These are phyloP conservation scores for Lapara coniferarum DNA, from an alignment of 2,888 invertebrate genomes.

Conservation along the genomic window DNA sequence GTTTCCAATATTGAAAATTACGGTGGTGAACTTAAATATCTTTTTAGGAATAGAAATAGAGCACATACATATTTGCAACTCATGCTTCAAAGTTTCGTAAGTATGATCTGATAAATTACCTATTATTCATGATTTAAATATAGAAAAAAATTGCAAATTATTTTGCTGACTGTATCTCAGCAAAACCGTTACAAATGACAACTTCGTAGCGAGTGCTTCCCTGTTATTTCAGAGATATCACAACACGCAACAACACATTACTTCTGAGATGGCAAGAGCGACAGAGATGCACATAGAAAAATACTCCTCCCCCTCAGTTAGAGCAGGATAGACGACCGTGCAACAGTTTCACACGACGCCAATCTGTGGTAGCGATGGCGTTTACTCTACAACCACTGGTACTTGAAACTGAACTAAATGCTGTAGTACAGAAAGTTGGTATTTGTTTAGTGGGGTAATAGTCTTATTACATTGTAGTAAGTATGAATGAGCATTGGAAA, in stretches of 20 bases:
- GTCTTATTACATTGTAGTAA: conserved; percentile 52
- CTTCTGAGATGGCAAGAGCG: conserved; percentile 74
- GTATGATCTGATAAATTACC: background rate
- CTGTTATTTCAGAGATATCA: conserved; percentile 85
- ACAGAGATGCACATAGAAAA: conserved; percentile 71
- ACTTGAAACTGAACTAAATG: conserved; percentile 43
- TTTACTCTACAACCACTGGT: background rate
- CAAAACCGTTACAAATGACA: conserved; percentile 83
- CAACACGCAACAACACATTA: conserved; percentile 84
- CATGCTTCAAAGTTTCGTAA: too few relatives aligned
- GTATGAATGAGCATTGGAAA: conserved; percentile 62
- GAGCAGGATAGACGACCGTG: conserved; percentile 67
- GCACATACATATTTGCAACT: too few relatives aligned
- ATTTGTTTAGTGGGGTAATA: conserved; percentile 33
- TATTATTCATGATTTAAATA: background rate
- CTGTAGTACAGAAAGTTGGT: conserved; percentile 34
- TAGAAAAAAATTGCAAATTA: conserved; percentile 17
- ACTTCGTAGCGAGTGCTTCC: conserved; percentile 83
- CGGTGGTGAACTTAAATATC: too few relatives aligned
- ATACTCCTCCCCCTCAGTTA: conserved; percentile 54
- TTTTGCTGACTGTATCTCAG: conserved; percentile 60
- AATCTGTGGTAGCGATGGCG: conserved; percentile 5
- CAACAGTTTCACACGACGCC: conserved; percentile 69
- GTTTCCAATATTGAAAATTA: too few relatives aligned
- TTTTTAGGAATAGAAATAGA: too few relatives aligned